phyloP scores from a whole-genome alignment of 2,113 vertebrate species.

The Myotis davidii region DNA sequence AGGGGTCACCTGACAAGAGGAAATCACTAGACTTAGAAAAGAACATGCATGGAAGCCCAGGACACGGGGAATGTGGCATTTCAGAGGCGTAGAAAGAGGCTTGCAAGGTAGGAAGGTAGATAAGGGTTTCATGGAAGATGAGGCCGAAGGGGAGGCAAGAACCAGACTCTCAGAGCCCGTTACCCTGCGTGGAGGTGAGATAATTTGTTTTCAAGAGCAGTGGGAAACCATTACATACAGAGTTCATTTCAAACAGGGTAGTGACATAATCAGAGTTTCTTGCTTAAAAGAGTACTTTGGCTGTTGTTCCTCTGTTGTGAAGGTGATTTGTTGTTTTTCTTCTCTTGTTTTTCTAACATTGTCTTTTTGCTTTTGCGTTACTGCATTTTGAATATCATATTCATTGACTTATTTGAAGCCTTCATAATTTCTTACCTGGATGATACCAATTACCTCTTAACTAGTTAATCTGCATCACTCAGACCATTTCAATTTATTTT shows the following conservation, averaged over 20 bases:
- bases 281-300: too few species aligned
- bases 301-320: too few species aligned
- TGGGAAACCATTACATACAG: too few species aligned
- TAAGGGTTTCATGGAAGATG: background rate
- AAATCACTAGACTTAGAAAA: background rate
- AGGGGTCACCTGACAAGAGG: background rate
- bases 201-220: too few species aligned
- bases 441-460: background rate
- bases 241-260: too few species aligned
- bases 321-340: too few species aligned
- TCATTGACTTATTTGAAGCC: background rate
- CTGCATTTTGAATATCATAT: too few species aligned
- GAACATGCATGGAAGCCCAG: background rate
- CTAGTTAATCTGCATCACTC: background rate
- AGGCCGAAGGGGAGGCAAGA: background rate
- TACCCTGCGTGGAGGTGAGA: too few species aligned
- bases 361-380: too few species aligned
- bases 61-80: rapidly evolving
- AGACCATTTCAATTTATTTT: background rate
- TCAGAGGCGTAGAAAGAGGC: background rate
- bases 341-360: too few species aligned
- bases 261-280: too few species aligned
- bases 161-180: too few species aligned
- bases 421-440: background rate
- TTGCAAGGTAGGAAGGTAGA: background rate